phyloP scores from a whole-genome alignment of 2,888 invertebrate species.

The Atherix ibis region DNA sequence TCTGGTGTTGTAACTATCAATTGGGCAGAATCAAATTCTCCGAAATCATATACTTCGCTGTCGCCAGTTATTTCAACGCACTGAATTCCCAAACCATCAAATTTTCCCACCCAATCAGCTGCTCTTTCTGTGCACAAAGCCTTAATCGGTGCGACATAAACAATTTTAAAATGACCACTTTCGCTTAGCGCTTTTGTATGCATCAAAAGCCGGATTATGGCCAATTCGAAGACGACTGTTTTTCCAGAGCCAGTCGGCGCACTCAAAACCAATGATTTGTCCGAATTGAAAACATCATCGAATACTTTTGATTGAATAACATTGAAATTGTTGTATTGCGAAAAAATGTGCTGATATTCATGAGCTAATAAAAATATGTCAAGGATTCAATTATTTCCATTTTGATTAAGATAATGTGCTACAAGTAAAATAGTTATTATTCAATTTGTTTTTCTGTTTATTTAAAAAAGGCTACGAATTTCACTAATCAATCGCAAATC shows the following conservation, averaged over 20 bases:
- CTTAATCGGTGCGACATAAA: constrained; percentile 76
- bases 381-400: not conserved
- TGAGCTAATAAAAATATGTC: constrained; percentile 24
- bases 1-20: constrained; percentile 68
- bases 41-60: constrained; percentile 46
- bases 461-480: too few species aligned
- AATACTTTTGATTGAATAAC: constrained; percentile 54
- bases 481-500: too few species aligned
- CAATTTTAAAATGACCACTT: constrained; percentile 43
- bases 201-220: constrained; percentile 50
- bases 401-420: not conserved
- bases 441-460: too few species aligned
- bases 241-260: constrained; percentile 76
- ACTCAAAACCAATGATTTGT: constrained; percentile 55
- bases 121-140: constrained; percentile 57
- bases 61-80: constrained; percentile 65
- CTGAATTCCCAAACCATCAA: constrained; percentile 42
- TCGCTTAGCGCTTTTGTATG: constrained; percentile 33
- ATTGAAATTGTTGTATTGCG: constrained; percentile 49
- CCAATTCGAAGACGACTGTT: constrained; percentile 68
- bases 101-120: constrained; percentile 56
- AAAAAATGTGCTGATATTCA: constrained; percentile 40
- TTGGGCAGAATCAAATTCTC: constrained; percentile 36
- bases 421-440: not conserved
- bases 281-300: constrained; percentile 49